Evolutionary conservation across 2,797 vertebrate species (phyloP).

Genomic region (Coracias cyanogaster): DNA sequence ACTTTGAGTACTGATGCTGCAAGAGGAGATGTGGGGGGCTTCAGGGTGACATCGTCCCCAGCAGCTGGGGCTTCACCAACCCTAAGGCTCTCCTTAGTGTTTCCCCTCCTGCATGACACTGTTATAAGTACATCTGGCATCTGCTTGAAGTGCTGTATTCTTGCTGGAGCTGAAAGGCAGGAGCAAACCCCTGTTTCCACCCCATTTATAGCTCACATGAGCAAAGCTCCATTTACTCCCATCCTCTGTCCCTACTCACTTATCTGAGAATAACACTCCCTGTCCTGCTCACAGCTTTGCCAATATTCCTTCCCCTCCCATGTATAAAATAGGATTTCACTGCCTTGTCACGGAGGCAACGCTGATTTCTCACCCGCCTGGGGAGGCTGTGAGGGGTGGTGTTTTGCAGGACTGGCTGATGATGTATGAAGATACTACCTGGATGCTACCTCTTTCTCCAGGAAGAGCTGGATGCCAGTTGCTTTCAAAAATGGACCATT

Average conservation of each 20-base stretch:
- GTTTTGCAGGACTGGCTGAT: neutral
- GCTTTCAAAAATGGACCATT: neutral
- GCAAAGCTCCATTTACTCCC: neutral
- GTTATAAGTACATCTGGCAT: neutral
- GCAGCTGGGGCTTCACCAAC: neutral
- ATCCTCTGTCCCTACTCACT: neutral
- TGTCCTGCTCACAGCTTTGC: neutral
- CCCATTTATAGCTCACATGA: neutral
- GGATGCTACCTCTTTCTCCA: neutral
- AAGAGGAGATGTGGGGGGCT: rapidly evolving
- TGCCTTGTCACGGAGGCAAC: neutral
- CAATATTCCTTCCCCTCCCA: neutral
- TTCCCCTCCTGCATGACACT: neutral
- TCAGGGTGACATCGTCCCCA: neutral
- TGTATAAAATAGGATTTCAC: neutral
- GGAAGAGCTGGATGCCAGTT: neutral
- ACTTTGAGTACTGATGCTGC: neutral
- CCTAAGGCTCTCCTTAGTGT: neutral
- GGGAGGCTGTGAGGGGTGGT: neutral
- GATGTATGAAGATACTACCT: neutral
- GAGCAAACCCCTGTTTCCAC: neutral
- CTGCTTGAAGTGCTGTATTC: rapidly evolving
- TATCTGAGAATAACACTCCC: neutral
- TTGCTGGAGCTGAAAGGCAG: neutral
- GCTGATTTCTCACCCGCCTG: neutral